Base-by-base conservation (phyloP, 2,113 vertebrate genomes). In the Epinephelus moara region DNA sequence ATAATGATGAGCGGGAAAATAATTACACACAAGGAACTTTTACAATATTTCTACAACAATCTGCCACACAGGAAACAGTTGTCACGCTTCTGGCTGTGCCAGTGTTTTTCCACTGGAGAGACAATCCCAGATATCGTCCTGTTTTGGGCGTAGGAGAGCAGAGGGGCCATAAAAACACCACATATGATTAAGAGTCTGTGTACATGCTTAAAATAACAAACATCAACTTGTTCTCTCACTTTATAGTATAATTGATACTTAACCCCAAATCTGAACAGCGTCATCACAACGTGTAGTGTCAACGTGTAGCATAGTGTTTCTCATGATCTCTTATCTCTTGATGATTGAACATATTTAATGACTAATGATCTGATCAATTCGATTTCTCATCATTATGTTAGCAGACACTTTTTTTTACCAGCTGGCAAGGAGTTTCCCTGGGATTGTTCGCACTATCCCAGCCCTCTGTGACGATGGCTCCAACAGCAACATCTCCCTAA, bases 41-140 rank as follows among this genome's bases (percentile, higher is more conserved):
- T 71, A 71, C 67, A 59, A 72, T 81, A 87, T 90, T 85, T 88
- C 81, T 59, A 59, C 59, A 64, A 72, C 49, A 85, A 78, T 86
- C 63, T 57, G 19, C 57, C 19, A 86, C 83, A 89, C 88, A 93
- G 89, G 89, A 92, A 93, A 80, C 78, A 70, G 86, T 84, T 79
- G 81, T 71, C 80, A 81, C 14, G 37, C 74, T 82, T 81, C 86
- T 89, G 91, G 77, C 90, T 78, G 75, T 78, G 74, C 30, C 64
- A 50, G 70, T 81, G 70, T 82, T 92, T 88, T 93, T 92, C 84
- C 87, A 87, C 67, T 80, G 25, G n/a, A 75, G 71, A 82, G 79
- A 86, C 80, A 79, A 82, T 70, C 64, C 68, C 71, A 81, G 69
- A 86, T 66, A 89, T 79, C 74, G 66, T 15, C 50, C 77, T 74